Evolutionary conservation across 2,113 vertebrate genomes (phyloP), one percentile per base, ranked within the genome.

Genomic region (Notarius quadriscutis): DNA sequence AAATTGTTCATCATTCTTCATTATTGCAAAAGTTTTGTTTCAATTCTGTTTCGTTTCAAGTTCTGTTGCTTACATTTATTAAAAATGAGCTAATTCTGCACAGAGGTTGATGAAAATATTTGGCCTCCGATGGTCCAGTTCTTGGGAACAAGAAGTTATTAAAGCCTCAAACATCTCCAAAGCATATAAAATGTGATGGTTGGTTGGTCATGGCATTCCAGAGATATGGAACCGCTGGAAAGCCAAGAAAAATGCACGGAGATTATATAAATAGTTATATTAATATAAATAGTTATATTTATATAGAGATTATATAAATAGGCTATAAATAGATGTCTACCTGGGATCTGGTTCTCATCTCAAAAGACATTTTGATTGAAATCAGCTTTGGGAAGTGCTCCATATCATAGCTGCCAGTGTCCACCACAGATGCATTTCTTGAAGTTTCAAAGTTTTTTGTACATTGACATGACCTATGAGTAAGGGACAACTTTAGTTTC

Each of bases 401-500:
- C 30, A 30, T n/a, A 20, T 57, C 55, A 17, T 81, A 25, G 78
- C 65, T 48, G 63, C 34, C 12, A 71, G 4, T 48, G 50, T 67
- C 25, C 50, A 62, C 12, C 62, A 48, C 41, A 63, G 20, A 53
- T 86, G 20, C 50, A 79, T 78, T 78, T 17, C 48, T 30, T 41
- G 4, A 34, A 25, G 53, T 72, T 81, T 86, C 6, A 41, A 72
- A 50, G 9, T 27, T 69, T 27, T 69, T 30, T n/a, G 25, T 15
- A 50, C 34, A 53, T 41, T 74, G 86, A 72, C n/a, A 71, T 81
- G 79, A 60, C 57, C 53, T 62, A 27, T 60, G 50, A 60, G 30
- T 25, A 75, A 41, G 51, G 8, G 12, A 80, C 53, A 82, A 48
- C 84, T 14, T 74, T 20, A 63, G 88, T 81, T 90, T 41, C 87